phyloP scores from a whole-genome alignment of 1,140 invertebrate species.

The Lepidurus arcticus region DNA sequence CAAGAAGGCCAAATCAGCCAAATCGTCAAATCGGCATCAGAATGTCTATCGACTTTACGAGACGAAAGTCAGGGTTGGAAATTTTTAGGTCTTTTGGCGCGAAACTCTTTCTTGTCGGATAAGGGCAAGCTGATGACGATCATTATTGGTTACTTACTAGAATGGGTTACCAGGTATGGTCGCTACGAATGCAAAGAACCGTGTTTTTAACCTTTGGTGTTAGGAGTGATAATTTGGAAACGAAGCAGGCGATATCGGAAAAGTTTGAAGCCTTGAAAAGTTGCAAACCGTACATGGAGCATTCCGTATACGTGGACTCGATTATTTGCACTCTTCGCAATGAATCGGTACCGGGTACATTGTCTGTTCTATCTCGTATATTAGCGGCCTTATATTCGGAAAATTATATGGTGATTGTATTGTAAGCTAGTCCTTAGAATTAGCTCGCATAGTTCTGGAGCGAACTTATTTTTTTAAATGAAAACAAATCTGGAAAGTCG shows the following conservation, averaged over 20 bases:
- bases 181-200: neutral
- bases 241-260: neutral
- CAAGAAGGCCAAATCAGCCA: neutral
- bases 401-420: neutral
- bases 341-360: neutral
- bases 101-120: neutral
- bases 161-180: neutral
- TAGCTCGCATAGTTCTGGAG: neutral
- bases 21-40: neutral
- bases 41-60: neutral
- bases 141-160: neutral
- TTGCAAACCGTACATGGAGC: neutral
- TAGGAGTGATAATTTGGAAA: neutral
- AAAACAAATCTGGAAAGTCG: neutral
- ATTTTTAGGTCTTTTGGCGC: neutral
- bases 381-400: constrained; percentile 4
- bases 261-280: neutral
- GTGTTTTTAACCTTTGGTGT: no score
- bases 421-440: neutral
- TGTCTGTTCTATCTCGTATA: neutral
- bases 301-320: neutral
- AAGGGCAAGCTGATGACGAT: neutral
- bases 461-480: neutral
- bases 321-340: neutral
- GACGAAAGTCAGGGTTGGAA: neutral